Evolutionary conservation across 2,113 vertebrate genomes (phyloP), one percentile per base, ranked within the genome.

Genomic region (Hiodon tergisus): DNA sequence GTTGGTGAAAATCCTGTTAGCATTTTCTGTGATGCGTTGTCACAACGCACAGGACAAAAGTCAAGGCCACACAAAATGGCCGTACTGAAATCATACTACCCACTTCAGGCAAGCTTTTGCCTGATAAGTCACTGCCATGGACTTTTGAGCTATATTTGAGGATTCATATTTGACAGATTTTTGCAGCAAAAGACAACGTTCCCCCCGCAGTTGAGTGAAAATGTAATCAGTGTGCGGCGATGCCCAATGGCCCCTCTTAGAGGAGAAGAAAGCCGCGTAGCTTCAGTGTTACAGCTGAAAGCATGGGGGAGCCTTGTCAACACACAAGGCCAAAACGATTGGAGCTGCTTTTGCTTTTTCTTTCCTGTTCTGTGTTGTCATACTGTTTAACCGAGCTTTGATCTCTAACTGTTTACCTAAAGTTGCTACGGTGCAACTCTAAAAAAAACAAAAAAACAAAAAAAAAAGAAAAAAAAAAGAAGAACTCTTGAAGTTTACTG

Each of bases 1-100:
- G 61, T 54, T 62, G 3, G 47, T 52, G n/a, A 72, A 72, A 66
- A 17, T 62, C 53, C 52, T n/a, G 5, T 2, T 61, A 52, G 47
- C 59, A 60, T 14, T 81, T 78, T 87, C 60, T 81, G 77, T 87
- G 82, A 81, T 88, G 90, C 88, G 87, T 86, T 86, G 81, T 89
- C 89, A 91, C 89, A 91, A 91, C 91, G 85, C 87, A 89, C 86
- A 87, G 87, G 82, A 86, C 88, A 88, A 79, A 81, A 87, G 89
- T 89, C 62, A 87, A 90, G 88, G 89, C 9, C 3, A 67, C 72
- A 74, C 53, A 66, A 50, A 67, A 55, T 14, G 57, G 16, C 89
- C 89, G 91, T 91, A 92, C 83, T 83, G 80, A 85, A 81, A 76
- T 66, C 54, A 83, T 83, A 2, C 31, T 31, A 31, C 31, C 31